Conservation (phyloP, 2,113 vertebrate species). For the Tenebrosternarchus preto region DNA sequence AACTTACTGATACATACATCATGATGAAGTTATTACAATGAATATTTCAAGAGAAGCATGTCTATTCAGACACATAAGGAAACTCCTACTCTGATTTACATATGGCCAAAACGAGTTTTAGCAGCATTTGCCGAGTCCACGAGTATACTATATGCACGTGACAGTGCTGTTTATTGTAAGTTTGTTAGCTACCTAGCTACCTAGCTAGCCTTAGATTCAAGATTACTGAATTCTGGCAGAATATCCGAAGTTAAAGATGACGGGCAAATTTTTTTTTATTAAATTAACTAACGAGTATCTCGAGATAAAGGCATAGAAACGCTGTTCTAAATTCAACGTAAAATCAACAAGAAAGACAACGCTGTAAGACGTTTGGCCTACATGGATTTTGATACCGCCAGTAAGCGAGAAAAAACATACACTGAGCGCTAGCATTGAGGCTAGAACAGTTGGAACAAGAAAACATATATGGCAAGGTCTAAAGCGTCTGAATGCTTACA, state of each 20-base stretch:
- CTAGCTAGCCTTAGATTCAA: background rate
- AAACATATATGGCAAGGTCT: constrained; percentile 28
- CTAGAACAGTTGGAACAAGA: constrained; percentile 40
- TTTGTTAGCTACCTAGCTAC: background rate
- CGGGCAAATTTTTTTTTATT: too few relatives aligned
- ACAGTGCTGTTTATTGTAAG: background rate
- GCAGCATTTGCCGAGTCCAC: background rate
- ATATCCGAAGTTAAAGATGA: background rate
- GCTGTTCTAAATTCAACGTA: constrained; percentile 17
- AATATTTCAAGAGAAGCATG: too few relatives aligned
- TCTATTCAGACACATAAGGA: too few relatives aligned
- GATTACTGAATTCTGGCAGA: background rate
- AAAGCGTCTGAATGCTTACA: constrained; percentile 79
- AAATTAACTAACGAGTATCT: too few relatives aligned
- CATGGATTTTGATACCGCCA: constrained; percentile 37
- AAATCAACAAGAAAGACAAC: constrained; percentile 1
- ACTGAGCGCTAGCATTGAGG: constrained; percentile 43
- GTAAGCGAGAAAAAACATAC: constrained; percentile 32
- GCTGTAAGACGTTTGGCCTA: constrained; percentile 30
- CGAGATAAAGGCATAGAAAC: background rate
- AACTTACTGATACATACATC: too few relatives aligned
- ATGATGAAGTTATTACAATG: too few relatives aligned
- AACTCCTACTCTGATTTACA: too few relatives aligned
- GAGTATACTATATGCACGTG: background rate
- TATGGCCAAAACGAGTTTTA: background rate